Percentiles rank a stretch among this genome's conserved stretches.
Evolutionary conservation across 64 coral and sea anemone genomes (phyloP).

Genomic region (Montipora foliosa): DNA sequence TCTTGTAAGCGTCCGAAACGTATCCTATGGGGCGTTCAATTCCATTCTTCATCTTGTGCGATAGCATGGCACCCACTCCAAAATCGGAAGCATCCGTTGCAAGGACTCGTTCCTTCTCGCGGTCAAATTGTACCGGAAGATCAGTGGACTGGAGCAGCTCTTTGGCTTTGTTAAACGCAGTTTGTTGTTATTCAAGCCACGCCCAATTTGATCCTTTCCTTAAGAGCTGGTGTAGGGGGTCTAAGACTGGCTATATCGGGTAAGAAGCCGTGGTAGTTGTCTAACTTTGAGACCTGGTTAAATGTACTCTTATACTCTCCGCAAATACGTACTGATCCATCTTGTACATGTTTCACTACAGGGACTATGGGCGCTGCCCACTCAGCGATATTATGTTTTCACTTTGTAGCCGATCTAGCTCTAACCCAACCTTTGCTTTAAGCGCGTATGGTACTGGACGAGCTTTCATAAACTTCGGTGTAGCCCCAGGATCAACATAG

Average conservation of each 20-base stretch:
- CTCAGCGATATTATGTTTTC: neutral
- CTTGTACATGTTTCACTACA: too few species aligned
- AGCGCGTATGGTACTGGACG: constrained; percentile 1
- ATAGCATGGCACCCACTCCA: neutral
- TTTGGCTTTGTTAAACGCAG: too few species aligned
- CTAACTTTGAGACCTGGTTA: neutral
- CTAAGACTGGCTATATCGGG: constrained; percentile 1
- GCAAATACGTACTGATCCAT: neutral
- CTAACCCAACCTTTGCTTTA: too few species aligned
- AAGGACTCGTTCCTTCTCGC: too few species aligned
- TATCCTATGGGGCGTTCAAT: too few species aligned
- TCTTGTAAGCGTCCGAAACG: too few species aligned
- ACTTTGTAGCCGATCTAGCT: too few species aligned
- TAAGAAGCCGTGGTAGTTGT: neutral
- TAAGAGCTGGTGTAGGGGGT: neutral
- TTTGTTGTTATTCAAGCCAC: too few species aligned
- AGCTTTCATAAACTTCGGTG: constrained; percentile 44
- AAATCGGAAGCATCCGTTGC: neutral
- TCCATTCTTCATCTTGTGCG: neutral
- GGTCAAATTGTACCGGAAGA: too few species aligned
- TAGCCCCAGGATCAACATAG: constrained; percentile 6
- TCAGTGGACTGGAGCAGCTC: too few species aligned
- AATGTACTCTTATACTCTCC: too few species aligned
- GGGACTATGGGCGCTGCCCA: neutral
- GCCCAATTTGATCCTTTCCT: neutral